Base-by-base conservation (phyloP, 2,113 vertebrate genomes). In the Seriola aureovittata region DNA sequence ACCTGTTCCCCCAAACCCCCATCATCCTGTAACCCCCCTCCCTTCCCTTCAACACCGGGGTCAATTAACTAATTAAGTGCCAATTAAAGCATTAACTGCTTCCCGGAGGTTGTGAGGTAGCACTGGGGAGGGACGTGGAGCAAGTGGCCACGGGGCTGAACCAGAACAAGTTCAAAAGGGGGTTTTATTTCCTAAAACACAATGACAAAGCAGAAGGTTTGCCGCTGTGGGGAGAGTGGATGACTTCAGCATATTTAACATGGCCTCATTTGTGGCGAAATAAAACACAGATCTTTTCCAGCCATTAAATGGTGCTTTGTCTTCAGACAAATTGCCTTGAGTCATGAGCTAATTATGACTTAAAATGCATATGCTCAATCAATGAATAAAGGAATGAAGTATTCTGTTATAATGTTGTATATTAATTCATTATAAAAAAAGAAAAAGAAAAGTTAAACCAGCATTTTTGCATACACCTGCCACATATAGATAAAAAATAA, bases 51-150 rank as follows among this genome's bases (percentile, higher is more conserved):
- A 75, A 81, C 40, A 6, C 90, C 65, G 81, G 89, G 87, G 92
- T 94, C 90, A 88, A 88, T 94, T 92, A 93, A 93, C 88, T 87
- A 93, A 94, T 93, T 93, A 93, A 94, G 90, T 93, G 79, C 71
- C 93, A 93, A 93, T 95, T 93, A 93, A 84, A 89, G 81, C 58
- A 87, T 91, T 77, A 86, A 82, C 80, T 69, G 76, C 76, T 85
- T 89, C 91, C 88, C 81, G 32, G 74, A 74, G 82, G 79, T 89
- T 88, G 75, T 72, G 85, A 83, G 85, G 84, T 82, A 68, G 75
- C 80, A 63, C 29, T 40, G 21, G 57, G 77, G 58, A 60, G 86
- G 85, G 78, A 84, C 64, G 38, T 32, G 25, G 71, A 80, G 84
- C 88, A 82, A 87, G 91, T 83, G 86, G 78, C 69, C 85, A 71